Evolutionary conservation across 2,888 invertebrate genomes (phyloP), one percentile per base, ranked within the genome.

Genomic region (Beris chalybata): DNA sequence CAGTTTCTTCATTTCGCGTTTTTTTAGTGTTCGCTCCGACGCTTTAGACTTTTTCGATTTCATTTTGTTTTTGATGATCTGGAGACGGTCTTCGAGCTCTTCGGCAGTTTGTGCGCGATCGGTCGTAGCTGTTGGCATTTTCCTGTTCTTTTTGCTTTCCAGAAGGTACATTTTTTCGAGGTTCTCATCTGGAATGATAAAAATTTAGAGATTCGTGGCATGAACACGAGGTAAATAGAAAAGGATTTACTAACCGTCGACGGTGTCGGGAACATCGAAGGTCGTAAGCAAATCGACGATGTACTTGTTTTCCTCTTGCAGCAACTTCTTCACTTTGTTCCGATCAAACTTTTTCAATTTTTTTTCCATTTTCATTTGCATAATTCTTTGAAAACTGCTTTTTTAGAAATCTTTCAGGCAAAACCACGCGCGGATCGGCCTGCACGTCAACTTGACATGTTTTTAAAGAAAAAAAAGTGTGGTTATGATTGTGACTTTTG

Each of bases 61-160:
- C 67, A 79, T 71, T 74, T 81, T 81, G 68, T 80, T 79, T 61
- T 78, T 80, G 2, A 81, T 79, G 2, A 76, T 74, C 48, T 75
- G 73, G 3, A 76, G 61, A 1, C 76, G 73, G 31, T 80, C 75
- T 45, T 78, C 73, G 5, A 76, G 67, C 44, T 77, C 76, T 45
- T 74, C 72, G 4, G 73, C 72, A 2, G 70, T 67, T 7, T 70
- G 69, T 4, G 48, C 31, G 11, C 56, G 59, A 12, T 53, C 15
- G 5, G 56, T 54, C 44, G n/a, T 44, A 13, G 48, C 63, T 44
- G 44, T 65, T 6, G 63, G 44, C n/a, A 12, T 50, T 30, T 64
- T 67, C 9, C 53, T 43, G 52, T 44, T 63, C 66, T 12, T 22
- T 63, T 66, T 11, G 22, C 13, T 22, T 47, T 29, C n/a, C 43